A percentile compares a stretch with the other conserved stretches of the same genome.
phyloP scores from a whole-genome alignment of 2,797 vertebrate genomes.

The Scomberomorus guttatus region DNA sequence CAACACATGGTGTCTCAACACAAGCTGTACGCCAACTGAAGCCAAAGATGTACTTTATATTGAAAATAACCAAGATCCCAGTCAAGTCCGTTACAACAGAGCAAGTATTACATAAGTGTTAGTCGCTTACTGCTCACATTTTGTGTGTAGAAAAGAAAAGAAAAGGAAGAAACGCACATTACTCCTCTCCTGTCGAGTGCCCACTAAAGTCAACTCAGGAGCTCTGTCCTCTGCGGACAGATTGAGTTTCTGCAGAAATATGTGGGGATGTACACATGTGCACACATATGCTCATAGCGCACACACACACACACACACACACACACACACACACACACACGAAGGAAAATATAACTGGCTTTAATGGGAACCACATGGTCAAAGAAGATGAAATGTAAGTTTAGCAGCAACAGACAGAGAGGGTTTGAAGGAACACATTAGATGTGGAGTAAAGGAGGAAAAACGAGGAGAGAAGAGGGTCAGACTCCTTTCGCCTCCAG shows the following conservation, averaged over 20 bases:
- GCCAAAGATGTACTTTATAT: background rate
- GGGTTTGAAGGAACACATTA: constrained; percentile 23
- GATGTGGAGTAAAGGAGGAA: constrained; percentile 19
- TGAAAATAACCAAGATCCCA: background rate
- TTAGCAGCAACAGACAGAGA: constrained; percentile 22
- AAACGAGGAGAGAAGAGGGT: constrained; percentile 22
- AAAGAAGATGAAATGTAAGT: constrained; percentile 45
- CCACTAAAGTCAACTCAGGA: constrained; percentile 10
- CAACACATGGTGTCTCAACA: background rate
- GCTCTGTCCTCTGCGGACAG: constrained; percentile 51
- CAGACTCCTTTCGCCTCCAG: background rate
- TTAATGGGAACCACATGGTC: constrained; percentile 87
- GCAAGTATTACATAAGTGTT: constrained; percentile 3
- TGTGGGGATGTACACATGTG: constrained; percentile 36
- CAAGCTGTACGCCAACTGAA: constrained; percentile 1
- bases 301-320: background rate
- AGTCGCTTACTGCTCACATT: constrained; percentile 10
- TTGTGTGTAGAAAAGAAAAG: background rate
- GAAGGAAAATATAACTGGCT: constrained; percentile 74
- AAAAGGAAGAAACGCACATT: background rate
- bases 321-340: constrained; percentile 8
- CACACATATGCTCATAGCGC: background rate
- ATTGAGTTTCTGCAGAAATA: constrained; percentile 81
- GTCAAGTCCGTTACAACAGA: background rate
- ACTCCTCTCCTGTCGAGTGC: background rate